A percentile compares a stretch with the other conserved stretches of the same genome.
Conservation (phyloP, 2,888 invertebrate species). For the Chrysolina oricalcia region DNA sequence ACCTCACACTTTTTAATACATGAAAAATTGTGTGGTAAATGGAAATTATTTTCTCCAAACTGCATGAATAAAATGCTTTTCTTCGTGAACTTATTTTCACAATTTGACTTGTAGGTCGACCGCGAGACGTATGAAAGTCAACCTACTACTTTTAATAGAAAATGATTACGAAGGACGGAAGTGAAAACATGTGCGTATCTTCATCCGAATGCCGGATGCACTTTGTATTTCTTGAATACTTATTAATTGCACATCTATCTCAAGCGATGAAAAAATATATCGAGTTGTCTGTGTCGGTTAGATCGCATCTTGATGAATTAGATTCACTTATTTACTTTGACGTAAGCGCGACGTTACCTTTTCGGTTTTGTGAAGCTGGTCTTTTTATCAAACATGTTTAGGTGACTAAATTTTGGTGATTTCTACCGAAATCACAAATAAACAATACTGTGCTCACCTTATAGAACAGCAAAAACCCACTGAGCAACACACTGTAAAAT, state of each 20-base stretch:
- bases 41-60: too few relatives aligned
- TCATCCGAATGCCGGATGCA: conserved; percentile 55
- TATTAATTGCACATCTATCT: conserved; percentile 37
- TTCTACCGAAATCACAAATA: too few relatives aligned
- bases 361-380: background rate
- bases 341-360: background rate
- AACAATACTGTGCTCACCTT: too few relatives aligned
- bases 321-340: background rate
- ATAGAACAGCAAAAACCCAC: too few relatives aligned
- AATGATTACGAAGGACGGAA: conserved; percentile 46
- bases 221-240: conserved; percentile 50
- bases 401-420: too few relatives aligned
- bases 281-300: background rate
- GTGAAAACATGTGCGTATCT: conserved; percentile 55
- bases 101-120: background rate
- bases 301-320: background rate
- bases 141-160: conserved; percentile 39
- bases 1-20: too few relatives aligned
- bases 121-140: conserved; percentile 36
- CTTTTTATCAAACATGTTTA: too few relatives aligned
- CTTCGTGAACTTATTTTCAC: background rate
- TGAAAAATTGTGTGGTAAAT: too few relatives aligned
- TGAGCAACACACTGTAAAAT: too few relatives aligned
- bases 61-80: background rate
- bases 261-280: conserved; percentile 5